A percentile compares a stretch with the other conserved stretches of the same genome.
Evolutionary conservation across 2,113 vertebrate genomes (phyloP).

Genomic region (Monopterus albus): DNA sequence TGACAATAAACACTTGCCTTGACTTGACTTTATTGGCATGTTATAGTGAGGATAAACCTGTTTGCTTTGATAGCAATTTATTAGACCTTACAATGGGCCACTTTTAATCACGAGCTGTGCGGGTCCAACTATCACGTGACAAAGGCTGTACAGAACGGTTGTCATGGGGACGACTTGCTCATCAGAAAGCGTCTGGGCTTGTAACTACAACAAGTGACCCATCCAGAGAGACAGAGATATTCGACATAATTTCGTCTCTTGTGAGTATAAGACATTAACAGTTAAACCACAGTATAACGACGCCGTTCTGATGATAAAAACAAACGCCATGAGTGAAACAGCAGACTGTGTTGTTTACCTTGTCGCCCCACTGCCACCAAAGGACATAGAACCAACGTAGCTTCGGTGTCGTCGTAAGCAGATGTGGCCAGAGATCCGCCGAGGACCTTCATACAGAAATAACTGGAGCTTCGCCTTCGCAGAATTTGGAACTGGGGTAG

Average conservation of each 20-base stretch:
- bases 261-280: conserved; percentile 10
- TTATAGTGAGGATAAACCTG: too few species aligned
- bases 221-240: neutral
- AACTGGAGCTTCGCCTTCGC: too few species aligned
- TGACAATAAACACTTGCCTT: too few species aligned
- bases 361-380: too few species aligned
- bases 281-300: neutral
- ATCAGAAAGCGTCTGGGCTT: neutral
- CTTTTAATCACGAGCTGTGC: neutral
- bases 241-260: neutral
- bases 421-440: too few species aligned
- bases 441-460: too few species aligned
- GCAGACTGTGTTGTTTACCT: neutral
- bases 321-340: too few species aligned
- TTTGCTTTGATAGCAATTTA: too few species aligned
- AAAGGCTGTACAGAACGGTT: neutral
- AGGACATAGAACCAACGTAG: too few species aligned
- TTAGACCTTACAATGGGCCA: neutral
- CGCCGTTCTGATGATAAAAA: neutral
- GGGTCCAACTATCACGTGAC: conserved; percentile 12
- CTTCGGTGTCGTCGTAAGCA: too few species aligned
- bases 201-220: neutral
- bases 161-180: conserved; percentile 28
- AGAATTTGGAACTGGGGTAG: rapidly evolving
- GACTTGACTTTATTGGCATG: too few species aligned